Conservation (phyloP, 2,888 invertebrate genomes). For the Melinopterus prodromus region DNA sequence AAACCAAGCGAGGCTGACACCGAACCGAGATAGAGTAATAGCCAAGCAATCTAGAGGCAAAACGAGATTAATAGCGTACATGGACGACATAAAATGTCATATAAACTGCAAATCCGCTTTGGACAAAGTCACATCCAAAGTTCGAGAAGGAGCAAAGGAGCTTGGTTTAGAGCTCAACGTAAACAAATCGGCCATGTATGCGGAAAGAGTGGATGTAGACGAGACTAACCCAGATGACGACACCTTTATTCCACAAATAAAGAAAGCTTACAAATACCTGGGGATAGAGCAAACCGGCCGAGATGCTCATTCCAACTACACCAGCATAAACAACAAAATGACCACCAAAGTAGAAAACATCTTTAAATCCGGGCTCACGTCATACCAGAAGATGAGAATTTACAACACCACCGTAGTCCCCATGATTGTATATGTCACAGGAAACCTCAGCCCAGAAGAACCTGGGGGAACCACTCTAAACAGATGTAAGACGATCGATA, state of each 20-base stretch:
- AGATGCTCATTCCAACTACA: not conserved
- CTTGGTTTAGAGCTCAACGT: conserved; percentile 7
- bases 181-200: conserved; percentile 12
- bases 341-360: not conserved
- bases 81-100: conserved; percentile 28
- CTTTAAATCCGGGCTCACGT: not conserved
- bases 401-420: conserved; percentile 12
- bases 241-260: not conserved
- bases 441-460: conserved; percentile 5
- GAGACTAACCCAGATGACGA: not conserved
- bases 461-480: not conserved
- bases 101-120: not conserved
- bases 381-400: conserved; percentile 5
- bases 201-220: not conserved
- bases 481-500: conserved; percentile 8
- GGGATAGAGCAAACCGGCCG: not conserved
- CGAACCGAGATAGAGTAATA: too few species aligned
- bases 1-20: too few species aligned
- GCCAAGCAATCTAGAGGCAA: not conserved
- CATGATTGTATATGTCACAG: not conserved
- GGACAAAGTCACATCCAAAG: not conserved
- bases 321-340: not conserved
- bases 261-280: conserved; percentile 5
- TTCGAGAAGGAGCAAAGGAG: conserved; percentile 5
- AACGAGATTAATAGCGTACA: conserved; percentile 10